Percentiles rank a stretch among this genome's conserved stretches.
phyloP scores from a whole-genome alignment of 2,113 vertebrate species.

The Pseudorectes ferrugineus region DNA sequence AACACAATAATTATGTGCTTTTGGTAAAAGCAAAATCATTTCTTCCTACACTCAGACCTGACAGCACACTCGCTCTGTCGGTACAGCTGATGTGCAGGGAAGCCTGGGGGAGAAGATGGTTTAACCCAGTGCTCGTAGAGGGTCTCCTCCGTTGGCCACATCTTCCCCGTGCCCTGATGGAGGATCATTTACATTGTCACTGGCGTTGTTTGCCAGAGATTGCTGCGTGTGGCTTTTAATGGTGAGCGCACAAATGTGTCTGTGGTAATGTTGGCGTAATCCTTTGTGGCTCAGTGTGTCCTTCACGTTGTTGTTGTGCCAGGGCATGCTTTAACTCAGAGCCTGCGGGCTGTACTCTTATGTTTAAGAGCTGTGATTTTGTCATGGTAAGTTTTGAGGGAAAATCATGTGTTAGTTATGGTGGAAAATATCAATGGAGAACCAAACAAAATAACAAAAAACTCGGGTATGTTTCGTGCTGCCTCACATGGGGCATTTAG shows the following conservation, averaged over 20 bases:
- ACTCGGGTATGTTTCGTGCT: neutral
- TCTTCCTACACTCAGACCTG: neutral
- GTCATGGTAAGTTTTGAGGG: constrained; percentile 53
- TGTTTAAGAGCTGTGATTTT: constrained; percentile 58
- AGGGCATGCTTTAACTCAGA: constrained; percentile 7
- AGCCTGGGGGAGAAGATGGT: neutral
- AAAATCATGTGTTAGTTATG: constrained; percentile 64
- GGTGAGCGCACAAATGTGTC: neutral
- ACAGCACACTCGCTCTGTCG: neutral
- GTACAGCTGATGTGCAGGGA: neutral
- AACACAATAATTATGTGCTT: neutral
- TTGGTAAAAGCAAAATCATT: neutral
- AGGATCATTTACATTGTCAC: neutral
- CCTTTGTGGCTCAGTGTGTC: constrained; percentile 25
- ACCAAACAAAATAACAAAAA: constrained; percentile 9
- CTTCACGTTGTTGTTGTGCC: neutral
- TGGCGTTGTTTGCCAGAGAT: neutral
- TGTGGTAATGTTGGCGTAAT: constrained; percentile 9
- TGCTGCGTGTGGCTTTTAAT: neutral
- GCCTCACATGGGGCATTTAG: neutral
- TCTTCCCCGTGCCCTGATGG: neutral
- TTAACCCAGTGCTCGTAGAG: neutral
- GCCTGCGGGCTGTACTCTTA: constrained; percentile 35
- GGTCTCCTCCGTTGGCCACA: neutral
- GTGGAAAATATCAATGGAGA: constrained; percentile 28